Conservation (phyloP, 2,888 invertebrate genomes). For the Merodon equestris region DNA sequence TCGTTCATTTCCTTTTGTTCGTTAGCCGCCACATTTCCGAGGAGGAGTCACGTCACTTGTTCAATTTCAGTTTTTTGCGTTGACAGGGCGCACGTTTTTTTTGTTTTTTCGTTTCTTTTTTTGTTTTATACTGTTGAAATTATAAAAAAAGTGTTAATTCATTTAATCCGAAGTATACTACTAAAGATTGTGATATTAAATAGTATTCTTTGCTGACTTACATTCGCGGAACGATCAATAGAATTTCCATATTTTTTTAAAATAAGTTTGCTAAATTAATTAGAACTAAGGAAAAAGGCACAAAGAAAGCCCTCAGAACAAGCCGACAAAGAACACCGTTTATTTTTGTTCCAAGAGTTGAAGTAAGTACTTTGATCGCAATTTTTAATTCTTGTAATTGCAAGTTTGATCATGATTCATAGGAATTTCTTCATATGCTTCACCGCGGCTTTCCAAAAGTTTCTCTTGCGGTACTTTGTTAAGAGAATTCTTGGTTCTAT, state of each 20-base stretch:
- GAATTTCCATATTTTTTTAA: too few species aligned
- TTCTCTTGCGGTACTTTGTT: slow-evolving; percentile 31
- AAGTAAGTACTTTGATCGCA: slow-evolving; percentile 32
- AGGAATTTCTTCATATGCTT: too few species aligned
- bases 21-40: slow-evolving; percentile 35
- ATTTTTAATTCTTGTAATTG: too few species aligned
- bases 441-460: slow-evolving; percentile 32
- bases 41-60: slow-evolving; percentile 41
- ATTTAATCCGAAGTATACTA: slow-evolving; percentile 21
- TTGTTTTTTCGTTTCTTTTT: slow-evolving; percentile 14
- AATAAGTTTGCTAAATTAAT: background rate
- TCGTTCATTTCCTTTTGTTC: slow-evolving; percentile 17
- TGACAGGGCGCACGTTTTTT: slow-evolving; percentile 34
- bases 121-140: background rate
- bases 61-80: slow-evolving; percentile 24
- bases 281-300: slow-evolving; percentile 15
- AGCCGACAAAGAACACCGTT: slow-evolving; percentile 6
- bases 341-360: slow-evolving; percentile 44
- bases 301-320: slow-evolving; percentile 10
- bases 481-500: background rate
- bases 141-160: slow-evolving; percentile 7
- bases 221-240: too few species aligned
- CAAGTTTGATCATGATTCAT: too few species aligned
- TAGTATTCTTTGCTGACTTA: too few species aligned
- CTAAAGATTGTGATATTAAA: too few species aligned